Conservation (phyloP, 2,113 vertebrate genomes). For the Raja brachyura region DNA sequence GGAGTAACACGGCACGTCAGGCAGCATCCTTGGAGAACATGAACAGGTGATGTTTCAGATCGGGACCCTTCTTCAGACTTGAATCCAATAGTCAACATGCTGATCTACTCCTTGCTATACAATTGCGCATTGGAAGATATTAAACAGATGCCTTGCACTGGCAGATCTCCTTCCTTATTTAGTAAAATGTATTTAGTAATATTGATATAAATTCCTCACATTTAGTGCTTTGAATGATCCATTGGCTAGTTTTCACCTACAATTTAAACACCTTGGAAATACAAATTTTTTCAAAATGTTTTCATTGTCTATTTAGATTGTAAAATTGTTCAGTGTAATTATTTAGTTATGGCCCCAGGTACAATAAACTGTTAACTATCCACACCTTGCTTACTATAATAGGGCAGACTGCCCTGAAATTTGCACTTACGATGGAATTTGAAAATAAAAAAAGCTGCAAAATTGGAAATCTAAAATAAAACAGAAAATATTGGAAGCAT, state of each 20-base stretch:
- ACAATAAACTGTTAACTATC: too few relatives aligned
- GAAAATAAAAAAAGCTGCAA: too few relatives aligned
- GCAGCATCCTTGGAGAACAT: too few relatives aligned
- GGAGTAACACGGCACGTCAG: too few relatives aligned
- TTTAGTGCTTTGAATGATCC: background rate
- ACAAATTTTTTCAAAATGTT: background rate
- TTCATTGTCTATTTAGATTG: background rate
- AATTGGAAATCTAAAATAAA: too few relatives aligned
- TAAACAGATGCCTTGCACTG: background rate
- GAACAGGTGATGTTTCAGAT: too few relatives aligned
- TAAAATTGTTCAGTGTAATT: background rate
- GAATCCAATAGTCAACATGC: background rate
- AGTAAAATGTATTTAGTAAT: background rate
- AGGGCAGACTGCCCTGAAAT: too few relatives aligned
- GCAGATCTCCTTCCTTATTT: background rate
- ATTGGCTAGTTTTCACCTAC: background rate
- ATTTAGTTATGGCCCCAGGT: too few relatives aligned
- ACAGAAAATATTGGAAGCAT: too few relatives aligned
- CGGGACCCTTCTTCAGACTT: background rate
- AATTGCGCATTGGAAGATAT: background rate
- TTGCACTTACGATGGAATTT: too few relatives aligned
- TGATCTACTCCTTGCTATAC: background rate
- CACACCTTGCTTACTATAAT: too few relatives aligned
- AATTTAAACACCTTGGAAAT: background rate
- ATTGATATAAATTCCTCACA: background rate